Evolutionary conservation across 1,140 invertebrate species (phyloP).

Genomic region (Spodoptera litura): DNA sequence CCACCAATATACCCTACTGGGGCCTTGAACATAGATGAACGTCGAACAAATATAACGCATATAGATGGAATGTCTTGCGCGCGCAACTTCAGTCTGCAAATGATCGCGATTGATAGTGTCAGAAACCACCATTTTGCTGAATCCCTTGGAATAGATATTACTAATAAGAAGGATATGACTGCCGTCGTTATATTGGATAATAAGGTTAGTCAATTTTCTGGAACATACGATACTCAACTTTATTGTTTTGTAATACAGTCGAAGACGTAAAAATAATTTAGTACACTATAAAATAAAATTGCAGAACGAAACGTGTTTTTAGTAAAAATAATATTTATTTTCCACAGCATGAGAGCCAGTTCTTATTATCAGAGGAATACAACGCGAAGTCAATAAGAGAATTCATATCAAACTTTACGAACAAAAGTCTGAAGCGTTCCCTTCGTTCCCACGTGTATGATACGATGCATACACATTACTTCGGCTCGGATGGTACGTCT

Average conservation of each 20-base stretch:
- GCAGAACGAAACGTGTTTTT: neutral
- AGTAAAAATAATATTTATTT: neutral
- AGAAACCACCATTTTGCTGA: constrained; percentile 91
- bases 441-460: constrained; percentile 70
- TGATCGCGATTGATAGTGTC: constrained; percentile 91
- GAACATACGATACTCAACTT: too few species aligned
- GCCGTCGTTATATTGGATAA: constrained; percentile 91
- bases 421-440: constrained; percentile 86
- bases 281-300: neutral
- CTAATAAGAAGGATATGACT: constrained; percentile 88
- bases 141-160: constrained; percentile 90
- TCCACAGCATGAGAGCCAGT: constrained; percentile 89
- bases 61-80: constrained; percentile 70
- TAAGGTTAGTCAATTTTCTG: constrained; percentile 84
- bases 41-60: constrained; percentile 59
- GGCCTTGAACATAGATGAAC: constrained; percentile 42
- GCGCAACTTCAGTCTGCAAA: constrained; percentile 89
- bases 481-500: constrained; percentile 62
- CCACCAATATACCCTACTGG: constrained; percentile 65
- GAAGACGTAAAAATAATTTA: too few species aligned
- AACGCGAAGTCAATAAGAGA: constrained; percentile 86
- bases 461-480: constrained; percentile 79
- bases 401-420: constrained; percentile 90
- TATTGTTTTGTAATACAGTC: too few species aligned
- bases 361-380: constrained; percentile 87